phyloP scores from a whole-genome alignment of 2,797 vertebrate species.

The Enteromius fasciolatus region DNA sequence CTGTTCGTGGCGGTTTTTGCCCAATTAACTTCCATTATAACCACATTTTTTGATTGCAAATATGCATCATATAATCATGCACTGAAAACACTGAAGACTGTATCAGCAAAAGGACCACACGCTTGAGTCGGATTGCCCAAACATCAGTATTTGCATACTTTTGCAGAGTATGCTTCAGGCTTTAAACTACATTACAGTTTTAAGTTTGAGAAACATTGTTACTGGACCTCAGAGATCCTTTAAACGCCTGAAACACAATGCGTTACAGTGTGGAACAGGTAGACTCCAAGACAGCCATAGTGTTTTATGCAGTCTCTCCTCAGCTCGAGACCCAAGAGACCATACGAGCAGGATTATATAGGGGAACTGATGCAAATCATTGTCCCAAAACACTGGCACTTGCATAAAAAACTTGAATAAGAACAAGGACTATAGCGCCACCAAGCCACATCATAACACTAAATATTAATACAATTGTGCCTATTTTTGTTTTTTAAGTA shows the following conservation, averaged over 20 bases:
- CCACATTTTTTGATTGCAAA: too few relatives aligned
- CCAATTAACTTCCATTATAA: too few relatives aligned
- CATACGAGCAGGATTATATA: constrained; percentile 24
- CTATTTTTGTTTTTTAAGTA: background rate
- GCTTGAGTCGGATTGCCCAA: background rate
- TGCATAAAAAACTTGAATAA: background rate
- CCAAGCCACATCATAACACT: background rate
- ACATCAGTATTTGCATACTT: background rate
- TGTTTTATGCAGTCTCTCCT: constrained; percentile 4
- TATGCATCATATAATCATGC: too few relatives aligned
- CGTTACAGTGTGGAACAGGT: constrained; percentile 5
- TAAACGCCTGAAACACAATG: background rate
- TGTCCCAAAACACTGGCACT: constrained; percentile 7
- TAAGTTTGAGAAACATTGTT: background rate
- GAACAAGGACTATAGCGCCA: background rate
- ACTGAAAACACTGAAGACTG: background rate
- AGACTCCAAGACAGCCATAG: background rate
- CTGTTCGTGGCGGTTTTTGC: too few relatives aligned
- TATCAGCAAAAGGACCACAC: background rate
- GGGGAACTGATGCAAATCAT: constrained; percentile 6
- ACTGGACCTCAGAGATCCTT: background rate
- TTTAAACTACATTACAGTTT: constrained; percentile 16
- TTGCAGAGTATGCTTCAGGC: background rate
- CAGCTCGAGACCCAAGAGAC: background rate
- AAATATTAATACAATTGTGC: background rate